Base-by-base conservation (phyloP, 1,140 invertebrate genomes). In the Ips typographus region DNA sequence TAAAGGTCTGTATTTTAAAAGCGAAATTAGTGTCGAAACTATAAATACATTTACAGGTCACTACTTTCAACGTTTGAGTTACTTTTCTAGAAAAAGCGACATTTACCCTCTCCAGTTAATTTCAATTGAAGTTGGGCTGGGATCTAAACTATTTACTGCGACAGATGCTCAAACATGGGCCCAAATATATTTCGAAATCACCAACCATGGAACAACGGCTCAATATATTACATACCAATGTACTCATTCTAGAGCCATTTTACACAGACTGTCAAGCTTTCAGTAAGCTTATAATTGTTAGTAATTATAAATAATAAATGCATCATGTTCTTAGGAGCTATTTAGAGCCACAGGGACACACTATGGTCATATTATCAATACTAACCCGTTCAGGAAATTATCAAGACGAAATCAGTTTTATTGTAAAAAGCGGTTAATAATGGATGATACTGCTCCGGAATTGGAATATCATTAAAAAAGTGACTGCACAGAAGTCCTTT, bases 401-500 rank as follows among this genome's bases (percentile, higher is more conserved):
- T 42, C 71, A 77, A 40, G 70, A 83, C 71, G 77, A 75, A 40
- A 73, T 85, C 5, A 82, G 80, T 8, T 74, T 85, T 8, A 61
- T 22, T 8, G 80, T 81, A 63, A 59, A n/a, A 1, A 62, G 38
- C 38, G 79, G 79, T 39, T 74, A 40, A 56, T 79, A 72, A 52
- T 72, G 1, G 82, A 84, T 68, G 71, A 77, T 47, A 70, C 55
- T 39, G 74, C 70, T 7, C 84, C 83, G 57, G 76, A 69, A 1
- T 71, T 85, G 22, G 75, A 78, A 63, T 82, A 82, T 56, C 77
- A 73, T 7, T 85, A 80, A 52, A 82, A 82, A 51, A 83, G 82
- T 67, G 84, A 85, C 70, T 85, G 84, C 56, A 74, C 74, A 1
- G 80, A 80, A 22, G 78, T 82, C 61, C 63, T 80, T 2, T 76